Conservation (phyloP, 1,140 invertebrate species). For the Nasonia giraulti region DNA sequence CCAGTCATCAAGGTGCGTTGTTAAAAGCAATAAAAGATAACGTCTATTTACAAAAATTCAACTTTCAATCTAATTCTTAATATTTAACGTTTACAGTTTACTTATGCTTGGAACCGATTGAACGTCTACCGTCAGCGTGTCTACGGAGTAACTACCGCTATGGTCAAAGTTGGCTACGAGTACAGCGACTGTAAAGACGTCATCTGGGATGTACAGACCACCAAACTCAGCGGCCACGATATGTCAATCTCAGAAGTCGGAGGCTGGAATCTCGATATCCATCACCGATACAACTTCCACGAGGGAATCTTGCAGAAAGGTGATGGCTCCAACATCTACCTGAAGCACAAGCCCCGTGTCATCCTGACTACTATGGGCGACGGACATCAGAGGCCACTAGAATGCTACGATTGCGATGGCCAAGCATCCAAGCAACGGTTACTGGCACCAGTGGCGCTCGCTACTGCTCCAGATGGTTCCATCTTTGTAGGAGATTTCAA, state of each 20-base stretch:
- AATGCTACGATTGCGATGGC: constrained; percentile 89
- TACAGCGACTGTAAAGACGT: constrained; percentile 94
- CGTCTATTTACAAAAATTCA: background rate
- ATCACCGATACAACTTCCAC: constrained; percentile 98
- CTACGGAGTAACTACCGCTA: constrained; percentile 91
- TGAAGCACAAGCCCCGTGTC: constrained; percentile 94
- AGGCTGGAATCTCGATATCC: constrained; percentile 97
- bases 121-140: constrained; percentile 98
- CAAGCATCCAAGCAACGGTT: constrained; percentile 87
- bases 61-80: background rate
- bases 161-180: constrained; percentile 97
- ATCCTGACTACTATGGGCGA: constrained; percentile 95
- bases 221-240: constrained; percentile 95
- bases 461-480: constrained; percentile 93
- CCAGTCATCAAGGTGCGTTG: constrained; percentile 85
- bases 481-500: constrained; percentile 98
- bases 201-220: constrained; percentile 96
- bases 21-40: background rate
- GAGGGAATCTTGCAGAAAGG: constrained; percentile 98
- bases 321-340: constrained; percentile 96
- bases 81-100: constrained; percentile 76
- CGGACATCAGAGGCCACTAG: constrained; percentile 89
- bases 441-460: constrained; percentile 92
- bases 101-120: constrained; percentile 95
- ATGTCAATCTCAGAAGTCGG: constrained; percentile 97